These are phyloP conservation scores for Tiliacea citrago DNA, from an alignment of 2,888 invertebrate genomes.

Conservation along the genomic window DNA sequence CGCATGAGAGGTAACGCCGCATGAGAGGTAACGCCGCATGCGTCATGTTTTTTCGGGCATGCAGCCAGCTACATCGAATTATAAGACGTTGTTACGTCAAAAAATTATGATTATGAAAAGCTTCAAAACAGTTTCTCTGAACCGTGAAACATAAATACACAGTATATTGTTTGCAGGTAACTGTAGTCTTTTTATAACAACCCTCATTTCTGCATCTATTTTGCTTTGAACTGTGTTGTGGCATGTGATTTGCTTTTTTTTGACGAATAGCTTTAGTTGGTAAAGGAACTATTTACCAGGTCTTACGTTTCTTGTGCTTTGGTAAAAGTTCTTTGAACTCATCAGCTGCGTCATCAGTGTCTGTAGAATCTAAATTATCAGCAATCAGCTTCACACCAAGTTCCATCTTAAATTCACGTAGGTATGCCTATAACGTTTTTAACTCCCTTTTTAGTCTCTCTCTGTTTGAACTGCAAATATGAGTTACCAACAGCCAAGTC, in stretches of 20 bases:
- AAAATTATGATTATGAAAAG: neutral
- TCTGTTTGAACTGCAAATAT: constrained; percentile 26
- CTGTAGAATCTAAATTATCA: neutral
- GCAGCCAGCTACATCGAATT: too few species aligned
- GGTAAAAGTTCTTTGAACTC: constrained; percentile 22
- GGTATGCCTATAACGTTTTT: constrained; percentile 22
- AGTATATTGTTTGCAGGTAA: neutral
- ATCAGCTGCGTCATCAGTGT: neutral
- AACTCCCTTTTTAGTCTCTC: constrained; percentile 19
- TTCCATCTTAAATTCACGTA: constrained; percentile 23
- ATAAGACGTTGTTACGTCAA: too few species aligned
- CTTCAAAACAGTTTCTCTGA: neutral
- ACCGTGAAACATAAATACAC: neutral
- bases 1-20: too few species aligned
- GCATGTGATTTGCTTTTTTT: constrained; percentile 27
- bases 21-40: too few species aligned
- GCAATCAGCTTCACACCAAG: constrained; percentile 3
- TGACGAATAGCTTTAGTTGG: constrained; percentile 22
- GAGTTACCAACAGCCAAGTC: constrained; percentile 51
- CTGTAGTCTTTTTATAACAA: neutral
- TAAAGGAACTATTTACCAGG: constrained; percentile 21
- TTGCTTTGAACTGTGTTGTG: constrained; percentile 16
- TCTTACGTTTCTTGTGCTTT: constrained; percentile 25
- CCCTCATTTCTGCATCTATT: neutral
- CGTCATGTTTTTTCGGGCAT: too few species aligned